Evolutionary conservation across 2,888 invertebrate species (phyloP).

Genomic region (Muscina levida): DNA sequence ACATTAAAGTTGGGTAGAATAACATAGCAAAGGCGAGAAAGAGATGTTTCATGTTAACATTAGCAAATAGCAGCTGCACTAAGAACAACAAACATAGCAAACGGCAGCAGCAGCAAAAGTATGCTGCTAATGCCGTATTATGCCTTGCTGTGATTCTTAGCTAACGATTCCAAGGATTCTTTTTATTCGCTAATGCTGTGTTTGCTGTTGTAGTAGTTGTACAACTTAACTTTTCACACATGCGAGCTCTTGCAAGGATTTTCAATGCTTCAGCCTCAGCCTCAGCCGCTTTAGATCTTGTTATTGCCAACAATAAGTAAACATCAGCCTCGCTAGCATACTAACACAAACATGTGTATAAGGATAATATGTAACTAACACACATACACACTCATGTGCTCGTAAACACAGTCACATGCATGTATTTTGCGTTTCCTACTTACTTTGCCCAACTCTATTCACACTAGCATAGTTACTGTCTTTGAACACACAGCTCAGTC

Average conservation of each 20-base stretch:
- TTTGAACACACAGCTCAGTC: too few relatives aligned
- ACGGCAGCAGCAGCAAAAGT: constrained; percentile 13
- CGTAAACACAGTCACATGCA: background rate
- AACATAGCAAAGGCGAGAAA: background rate
- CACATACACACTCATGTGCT: constrained; percentile 23
- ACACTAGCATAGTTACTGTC: too few relatives aligned
- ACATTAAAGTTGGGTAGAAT: background rate
- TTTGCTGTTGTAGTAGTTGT: constrained; percentile 28
- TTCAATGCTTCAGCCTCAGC: too few relatives aligned
- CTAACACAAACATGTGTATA: too few relatives aligned
- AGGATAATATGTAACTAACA: too few relatives aligned
- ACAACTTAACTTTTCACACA: background rate
- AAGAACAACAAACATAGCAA: background rate
- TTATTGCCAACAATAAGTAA: too few relatives aligned
- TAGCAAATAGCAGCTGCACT: background rate
- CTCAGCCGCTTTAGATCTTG: too few relatives aligned
- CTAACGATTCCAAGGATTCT: constrained; percentile 16
- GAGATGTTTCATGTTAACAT: constrained; percentile 5
- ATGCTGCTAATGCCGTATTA: constrained; percentile 42
- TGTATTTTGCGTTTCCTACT: too few relatives aligned
- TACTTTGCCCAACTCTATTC: too few relatives aligned
- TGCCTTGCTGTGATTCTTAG: constrained; percentile 41
- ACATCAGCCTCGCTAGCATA: too few relatives aligned
- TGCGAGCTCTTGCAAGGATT: background rate
- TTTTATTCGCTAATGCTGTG: constrained; percentile 19